phyloP scores from a whole-genome alignment of 2,113 vertebrate genomes.

The Takifugu flavidus region DNA sequence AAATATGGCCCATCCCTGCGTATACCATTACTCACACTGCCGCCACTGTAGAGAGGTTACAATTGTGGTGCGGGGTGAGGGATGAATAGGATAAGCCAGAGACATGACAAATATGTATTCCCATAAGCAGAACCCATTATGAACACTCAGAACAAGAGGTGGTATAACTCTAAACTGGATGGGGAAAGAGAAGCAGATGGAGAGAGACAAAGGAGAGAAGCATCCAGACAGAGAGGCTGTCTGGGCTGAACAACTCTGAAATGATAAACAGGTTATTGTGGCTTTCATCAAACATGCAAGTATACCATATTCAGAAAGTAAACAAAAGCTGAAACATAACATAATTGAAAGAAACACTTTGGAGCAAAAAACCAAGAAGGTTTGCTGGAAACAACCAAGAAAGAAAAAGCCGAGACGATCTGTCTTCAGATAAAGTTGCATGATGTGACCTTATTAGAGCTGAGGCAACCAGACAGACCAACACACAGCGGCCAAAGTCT shows the following conservation, averaged over 20 bases:
- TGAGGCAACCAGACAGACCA: too few relatives aligned
- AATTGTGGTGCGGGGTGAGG: conserved; percentile 22
- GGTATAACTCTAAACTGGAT: conserved; percentile 39
- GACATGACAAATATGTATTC: conserved; percentile 68
- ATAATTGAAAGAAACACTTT: too few relatives aligned
- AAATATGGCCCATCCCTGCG: too few relatives aligned
- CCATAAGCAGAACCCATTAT: conserved; percentile 51
- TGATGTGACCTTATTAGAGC: too few relatives aligned
- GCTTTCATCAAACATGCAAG: conserved; percentile 10
- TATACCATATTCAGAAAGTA: background rate
- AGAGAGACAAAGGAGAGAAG: background rate
- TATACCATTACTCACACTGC: too few relatives aligned
- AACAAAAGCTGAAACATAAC: conserved; percentile 3
- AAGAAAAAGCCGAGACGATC: too few relatives aligned
- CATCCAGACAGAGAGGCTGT: conserved; percentile 7
- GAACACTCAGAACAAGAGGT: conserved; percentile 50
- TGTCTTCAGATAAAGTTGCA: too few relatives aligned
- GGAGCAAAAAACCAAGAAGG: too few relatives aligned
- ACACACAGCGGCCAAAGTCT: too few relatives aligned
- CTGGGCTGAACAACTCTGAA: background rate
- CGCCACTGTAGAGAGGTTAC: background rate
- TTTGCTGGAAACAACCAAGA: too few relatives aligned
- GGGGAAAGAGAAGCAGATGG: background rate
- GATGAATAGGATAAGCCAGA: conserved; percentile 49
- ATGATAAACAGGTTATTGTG: conserved; percentile 19